Base-by-base conservation (phyloP, 2,113 vertebrate species). In the Dipodomys spectabilis region DNA sequence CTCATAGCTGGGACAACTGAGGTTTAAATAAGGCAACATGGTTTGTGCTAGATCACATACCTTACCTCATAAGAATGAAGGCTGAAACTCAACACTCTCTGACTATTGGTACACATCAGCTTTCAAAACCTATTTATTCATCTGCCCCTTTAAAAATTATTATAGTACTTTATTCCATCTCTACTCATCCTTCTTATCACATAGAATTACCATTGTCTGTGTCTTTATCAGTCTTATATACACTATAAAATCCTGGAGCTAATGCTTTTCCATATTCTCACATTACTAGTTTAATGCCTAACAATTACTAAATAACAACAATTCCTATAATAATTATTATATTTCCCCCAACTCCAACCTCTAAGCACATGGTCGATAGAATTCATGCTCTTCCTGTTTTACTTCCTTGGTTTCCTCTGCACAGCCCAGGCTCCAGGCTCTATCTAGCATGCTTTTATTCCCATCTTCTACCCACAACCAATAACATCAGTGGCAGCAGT, bases 41-140 rank as follows among this genome's bases (percentile, higher is more conserved):
- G 84, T 15, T 81, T 44, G 27, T 4, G 3, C 28, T 53, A 79
- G 39, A 27, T 86, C 12, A 28, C 9, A 68, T 8, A 32, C 65
- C 32, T 75, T 30, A 32, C 65, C 32, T 75, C 27, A 22, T 30
- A 74, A 91, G 77, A 74, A 75, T 64, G 35, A 28, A 60, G 30
- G 87, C 49, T 71, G 85, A 75, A 87, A 79, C 60, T 25, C 60
- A 15, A 32, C 30, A 7, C 4, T 78, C 78, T 64, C n/a, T 28
- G 3, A 65, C 20, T 84, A 35, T 30, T 90, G 44, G 22, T 23
- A 45, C 18, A 2, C 53, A 44, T 22, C 44, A 57, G 60, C 12
- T 88, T 91, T 91, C 45, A 44, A 15, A 68, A 62, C 15, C 28
- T 84, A 67, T 19, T 89, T 72, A 44, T 74, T 91, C 32, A 73